phyloP scores from a whole-genome alignment of 1,140 invertebrate genomes.

The Melipona quadrifasciata region DNA sequence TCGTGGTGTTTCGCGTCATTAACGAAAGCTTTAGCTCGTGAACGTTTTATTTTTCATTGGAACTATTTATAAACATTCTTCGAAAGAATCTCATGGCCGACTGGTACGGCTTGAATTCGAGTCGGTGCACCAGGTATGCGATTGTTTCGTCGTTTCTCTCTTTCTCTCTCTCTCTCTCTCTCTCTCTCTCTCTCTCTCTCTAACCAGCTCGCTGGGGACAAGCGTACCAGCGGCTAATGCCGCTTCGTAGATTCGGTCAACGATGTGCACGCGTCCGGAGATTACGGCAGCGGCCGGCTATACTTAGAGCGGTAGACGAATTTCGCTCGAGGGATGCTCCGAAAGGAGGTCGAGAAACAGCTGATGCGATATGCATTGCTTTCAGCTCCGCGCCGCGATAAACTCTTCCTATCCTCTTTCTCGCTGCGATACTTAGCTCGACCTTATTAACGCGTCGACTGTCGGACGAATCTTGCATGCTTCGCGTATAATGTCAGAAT shows the following conservation, averaged over 20 bases:
- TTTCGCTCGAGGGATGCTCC: constrained; percentile 69
- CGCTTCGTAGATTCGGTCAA: constrained; percentile 49
- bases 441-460: neutral
- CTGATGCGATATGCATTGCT: constrained; percentile 55
- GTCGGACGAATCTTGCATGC: neutral
- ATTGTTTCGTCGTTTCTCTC: constrained; percentile 44
- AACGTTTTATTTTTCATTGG: constrained; percentile 24
- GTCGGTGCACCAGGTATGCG: constrained; percentile 22
- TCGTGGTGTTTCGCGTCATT: constrained; percentile 5
- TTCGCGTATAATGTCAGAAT: neutral
- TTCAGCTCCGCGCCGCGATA: constrained; percentile 31
- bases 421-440: neutral
- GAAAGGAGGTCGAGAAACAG: constrained; percentile 74
- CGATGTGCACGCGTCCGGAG: constrained; percentile 44
- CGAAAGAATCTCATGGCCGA: constrained; percentile 53
- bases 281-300: constrained; percentile 70
- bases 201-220: neutral
- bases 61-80: constrained; percentile 40
- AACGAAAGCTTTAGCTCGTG: constrained; percentile 24
- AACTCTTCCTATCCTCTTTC: constrained; percentile 15
- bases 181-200: constrained; percentile 31
- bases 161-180: no score
- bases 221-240: constrained; percentile 16
- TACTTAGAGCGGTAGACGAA: constrained; percentile 74
- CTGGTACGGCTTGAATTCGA: constrained; percentile 44